Evolutionary conservation across 2,888 invertebrate genomes (phyloP), one percentile per base, ranked within the genome.

Genomic region (Dynastes tityus): DNA sequence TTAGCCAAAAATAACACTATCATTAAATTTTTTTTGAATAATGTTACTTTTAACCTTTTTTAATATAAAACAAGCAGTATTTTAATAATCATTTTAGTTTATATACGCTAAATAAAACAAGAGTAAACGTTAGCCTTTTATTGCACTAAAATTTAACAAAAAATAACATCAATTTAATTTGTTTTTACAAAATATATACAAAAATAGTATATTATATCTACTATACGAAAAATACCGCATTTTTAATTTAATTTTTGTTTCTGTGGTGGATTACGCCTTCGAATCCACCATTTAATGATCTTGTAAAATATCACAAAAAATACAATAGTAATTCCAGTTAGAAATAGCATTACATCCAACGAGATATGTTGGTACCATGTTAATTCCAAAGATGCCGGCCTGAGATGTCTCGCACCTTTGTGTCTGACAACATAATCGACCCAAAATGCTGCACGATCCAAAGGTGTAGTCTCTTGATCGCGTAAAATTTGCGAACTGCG

Each of bases 341-440:
- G 40, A 49, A 79, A 79, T 32, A 70, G 37, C 9, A 70, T 32
- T 11, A 80, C 71, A 55, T 86, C 86, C 55, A 86, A 22, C 49
- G 85, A 77, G 32, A 80, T 78, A 79, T 82, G 81, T 78, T 86
- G 83, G 64, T 82, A 85, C 83, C 83, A 84, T 8, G 80, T 68
- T 51, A 85, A 64, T 64, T 83, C 82, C 68, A 83, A 78, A 2
- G 80, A 82, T 11, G 80, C 80, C 22, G 77, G 79, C 40, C 82
- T 78, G 29, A 82, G 79, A 77, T 84, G 83, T 22, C 65, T 71
- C 29, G 83, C 82, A 37, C 83, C 84, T 63, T 83, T 83, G 53
- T 84, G 81, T 29, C 80, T 79, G 9, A 84, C 79, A 0, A 83
- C 82, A 70, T 83, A 80, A 55, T 84, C 82, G 13, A 83, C 78